A percentile compares a stretch with the other conserved stretches of the same genome.
Evolutionary conservation across 2,888 invertebrate species (phyloP).

Genomic region (Vannuccia rotundouncinata): DNA sequence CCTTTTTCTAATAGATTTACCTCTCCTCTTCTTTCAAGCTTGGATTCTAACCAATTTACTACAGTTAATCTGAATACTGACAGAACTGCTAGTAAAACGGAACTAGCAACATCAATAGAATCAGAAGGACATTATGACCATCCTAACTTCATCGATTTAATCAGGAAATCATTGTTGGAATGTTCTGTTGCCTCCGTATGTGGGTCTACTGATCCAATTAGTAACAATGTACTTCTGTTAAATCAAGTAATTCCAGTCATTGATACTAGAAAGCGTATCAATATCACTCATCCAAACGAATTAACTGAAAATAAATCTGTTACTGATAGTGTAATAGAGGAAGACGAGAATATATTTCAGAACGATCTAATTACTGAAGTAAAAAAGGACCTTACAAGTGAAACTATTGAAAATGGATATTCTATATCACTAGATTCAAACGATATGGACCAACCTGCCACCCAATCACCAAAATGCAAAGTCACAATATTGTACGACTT

Average conservation of each 20-base stretch:
- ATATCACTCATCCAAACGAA: neutral
- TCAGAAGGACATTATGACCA: neutral
- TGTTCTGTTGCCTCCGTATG: neutral
- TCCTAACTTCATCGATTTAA: neutral
- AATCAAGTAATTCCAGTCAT: neutral
- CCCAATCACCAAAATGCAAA: neutral
- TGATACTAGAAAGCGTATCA: neutral
- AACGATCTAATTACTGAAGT: too few relatives aligned
- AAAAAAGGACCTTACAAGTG: too few relatives aligned
- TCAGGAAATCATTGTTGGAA: neutral
- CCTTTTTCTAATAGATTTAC: neutral
- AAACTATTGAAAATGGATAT: too few relatives aligned
- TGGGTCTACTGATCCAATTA: neutral
- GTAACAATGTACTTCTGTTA: neutral
- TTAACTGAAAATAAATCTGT: neutral
- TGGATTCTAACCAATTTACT: neutral
- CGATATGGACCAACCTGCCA: neutral
- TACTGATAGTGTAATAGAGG: too few relatives aligned
- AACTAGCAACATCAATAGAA: neutral
- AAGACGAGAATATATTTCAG: too few relatives aligned
- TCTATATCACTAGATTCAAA: neutral
- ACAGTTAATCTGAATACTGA: neutral
- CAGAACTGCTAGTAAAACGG: neutral
- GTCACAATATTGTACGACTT: neutral
- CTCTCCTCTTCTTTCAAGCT: neutral